phyloP scores from a whole-genome alignment of 2,888 invertebrate genomes.

The Hecatera dysodea region DNA sequence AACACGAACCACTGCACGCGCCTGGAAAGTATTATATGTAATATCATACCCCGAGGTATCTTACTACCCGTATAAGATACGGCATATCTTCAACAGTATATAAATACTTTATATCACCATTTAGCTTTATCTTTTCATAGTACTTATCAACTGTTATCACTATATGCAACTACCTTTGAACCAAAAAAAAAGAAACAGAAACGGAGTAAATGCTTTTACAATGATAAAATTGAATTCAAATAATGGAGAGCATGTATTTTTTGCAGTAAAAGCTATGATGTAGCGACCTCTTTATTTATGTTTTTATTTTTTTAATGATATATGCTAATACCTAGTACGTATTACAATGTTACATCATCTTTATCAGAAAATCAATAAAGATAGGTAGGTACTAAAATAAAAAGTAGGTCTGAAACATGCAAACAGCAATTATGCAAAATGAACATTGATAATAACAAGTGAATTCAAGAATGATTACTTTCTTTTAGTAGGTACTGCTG shows the following conservation, averaged over 20 bases:
- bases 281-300: neutral
- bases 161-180: conserved; percentile 19
- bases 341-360: conserved; percentile 7
- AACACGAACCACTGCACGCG: too few species aligned
- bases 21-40: too few species aligned
- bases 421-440: conserved; percentile 23
- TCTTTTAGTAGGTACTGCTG: conserved; percentile 16
- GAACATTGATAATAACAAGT: conserved; percentile 14
- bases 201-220: neutral
- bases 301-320: too few species aligned
- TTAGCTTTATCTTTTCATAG: neutral
- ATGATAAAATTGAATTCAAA: conserved; percentile 14
- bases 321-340: neutral
- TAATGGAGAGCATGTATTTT: neutral
- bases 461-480: conserved; percentile 5
- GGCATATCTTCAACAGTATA: too few species aligned
- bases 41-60: too few species aligned
- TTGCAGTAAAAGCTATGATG: neutral
- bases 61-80: too few species aligned
- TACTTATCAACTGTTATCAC: conserved; percentile 18
- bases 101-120: neutral
- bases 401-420: neutral
- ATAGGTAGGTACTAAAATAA: neutral
- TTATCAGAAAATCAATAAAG: conserved; percentile 1
- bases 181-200: conserved; percentile 15